Evolutionary conservation across 2,888 invertebrate species (phyloP), one percentile per base, ranked within the genome.

Genomic region (Mechanitis mazaeus): DNA sequence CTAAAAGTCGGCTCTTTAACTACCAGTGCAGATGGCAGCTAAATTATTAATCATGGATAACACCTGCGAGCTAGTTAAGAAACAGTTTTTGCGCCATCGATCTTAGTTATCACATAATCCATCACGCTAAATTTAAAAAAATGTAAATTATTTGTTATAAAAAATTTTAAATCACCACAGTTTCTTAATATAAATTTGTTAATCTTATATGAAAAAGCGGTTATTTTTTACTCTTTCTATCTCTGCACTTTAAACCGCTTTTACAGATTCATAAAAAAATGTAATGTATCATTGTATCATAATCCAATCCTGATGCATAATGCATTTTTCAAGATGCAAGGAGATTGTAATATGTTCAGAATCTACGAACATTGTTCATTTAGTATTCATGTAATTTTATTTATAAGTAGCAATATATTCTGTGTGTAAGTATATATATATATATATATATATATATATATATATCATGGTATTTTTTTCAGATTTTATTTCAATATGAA

Each of bases 11-110:
- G 35, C 53, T 55, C 59, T 55, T 56, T 56, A 66, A 62, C 64
- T 62, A 60, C 56, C 42, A 35, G 33, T 64, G 62, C 66, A 64
- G 64, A 60, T 58, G 64, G 61, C 62, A 56, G 58, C 64, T 35
- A 59, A 62, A 64, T 64, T 66, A 64, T 64, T 66, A 64, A 66
- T 66, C 64, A 66, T 54, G 45, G 63, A 50, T 55, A 54, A 58
- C 66, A 66, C 66, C 64, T 66, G 66, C 56, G 64, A 60, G 60
- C 33, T 47, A 53, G 54, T 55, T 54, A 55, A 64, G 56, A 56
- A 60, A 54, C 61, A 58, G 58, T 66, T 64, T 66, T 64, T 60
- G 58, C 60, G 42, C 61, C 61, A 64, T 66, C 64, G 55, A 64
- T 66, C 58, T 62, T 62, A 66, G 61, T 66, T 64, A 60, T 60